Evolutionary conservation across 2,797 vertebrate species (phyloP), one percentile per base, ranked within the genome.

Genomic region (Dipus sagitta): DNA sequence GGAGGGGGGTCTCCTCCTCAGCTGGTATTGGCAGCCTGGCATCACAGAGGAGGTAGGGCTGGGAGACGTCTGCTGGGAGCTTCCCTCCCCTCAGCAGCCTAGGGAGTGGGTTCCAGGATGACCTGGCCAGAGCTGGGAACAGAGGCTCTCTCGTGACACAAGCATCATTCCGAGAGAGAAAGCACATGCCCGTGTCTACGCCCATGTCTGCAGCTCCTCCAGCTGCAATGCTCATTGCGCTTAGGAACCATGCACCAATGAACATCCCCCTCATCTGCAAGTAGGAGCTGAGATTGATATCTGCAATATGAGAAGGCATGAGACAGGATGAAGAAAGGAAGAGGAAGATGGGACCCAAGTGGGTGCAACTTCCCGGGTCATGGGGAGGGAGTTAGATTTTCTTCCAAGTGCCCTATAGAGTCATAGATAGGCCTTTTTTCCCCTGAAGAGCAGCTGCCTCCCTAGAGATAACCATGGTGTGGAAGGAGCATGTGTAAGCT

Each of bases 1-100:
- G 98, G 98, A 96, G 98, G 98, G 98, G 98, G 98, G 98, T 97
- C 98, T 97, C 95, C 96, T 98, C 97, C 97, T 98, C 97, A 96
- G 96, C 97, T 98, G 96, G 97, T 97, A 97, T 96, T 85, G 94
- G 97, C 98, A 97, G 95, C 97, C 98, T 98, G 98, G 98, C 96
- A 94, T 97, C 92, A 80, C 80, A 18, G n/a, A 91, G 76, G 74
- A 88, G 96, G 94, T 76, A 60, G 92, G 96, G 93, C 97, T 86
- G 75, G 96, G 95, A 97, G 94, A 97, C 96, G 96, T 96, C 96
- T 97, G 96, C 97, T 96, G 94, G 90, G 90, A 87, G 94, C 96
- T 96, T 95, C 94, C 96, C 78, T 34, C 68, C 96, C 95, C 97
- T 97, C 96, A 74, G 96, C 97, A 97, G 96, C 70, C 97, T 93